A percentile compares a stretch with the other conserved stretches of the same genome.
Evolutionary conservation across 2,797 vertebrate species (phyloP).

Genomic region (Nothura maculosa): DNA sequence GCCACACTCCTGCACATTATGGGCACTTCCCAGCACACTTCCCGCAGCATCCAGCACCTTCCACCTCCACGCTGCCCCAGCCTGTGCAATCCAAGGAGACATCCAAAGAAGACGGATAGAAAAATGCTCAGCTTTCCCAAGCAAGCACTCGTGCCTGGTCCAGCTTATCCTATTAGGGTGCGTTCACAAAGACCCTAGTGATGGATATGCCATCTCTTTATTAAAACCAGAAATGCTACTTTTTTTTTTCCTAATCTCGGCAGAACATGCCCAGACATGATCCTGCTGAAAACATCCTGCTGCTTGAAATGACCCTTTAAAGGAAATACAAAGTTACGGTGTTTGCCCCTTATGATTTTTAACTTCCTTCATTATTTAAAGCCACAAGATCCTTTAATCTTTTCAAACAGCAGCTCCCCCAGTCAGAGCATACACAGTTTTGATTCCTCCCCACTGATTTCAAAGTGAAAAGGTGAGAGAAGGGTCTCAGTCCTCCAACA

Average conservation of each 20-base stretch:
- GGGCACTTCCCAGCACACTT: accelerated
- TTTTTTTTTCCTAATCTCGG: background rate
- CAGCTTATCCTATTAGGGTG: background rate
- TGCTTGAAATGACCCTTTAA: background rate
- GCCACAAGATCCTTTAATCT: accelerated
- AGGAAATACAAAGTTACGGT: background rate
- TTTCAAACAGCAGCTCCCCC: background rate
- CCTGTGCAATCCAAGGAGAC: background rate
- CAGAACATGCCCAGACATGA: background rate
- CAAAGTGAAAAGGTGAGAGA: background rate
- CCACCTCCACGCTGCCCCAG: background rate
- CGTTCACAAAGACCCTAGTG: background rate
- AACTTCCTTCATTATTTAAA: background rate
- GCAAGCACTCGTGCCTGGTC: background rate
- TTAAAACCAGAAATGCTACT: background rate
- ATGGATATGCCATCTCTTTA: accelerated
- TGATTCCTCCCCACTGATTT: accelerated
- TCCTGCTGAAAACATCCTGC: background rate
- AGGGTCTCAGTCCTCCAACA: background rate
- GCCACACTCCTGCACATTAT: background rate
- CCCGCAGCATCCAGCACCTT: background rate
- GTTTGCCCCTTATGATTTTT: background rate
- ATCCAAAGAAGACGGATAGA: background rate
- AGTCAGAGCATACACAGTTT: background rate
- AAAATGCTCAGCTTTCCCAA: background rate